Conservation (phyloP, 1,140 invertebrate species). For the Zophobas morio region DNA sequence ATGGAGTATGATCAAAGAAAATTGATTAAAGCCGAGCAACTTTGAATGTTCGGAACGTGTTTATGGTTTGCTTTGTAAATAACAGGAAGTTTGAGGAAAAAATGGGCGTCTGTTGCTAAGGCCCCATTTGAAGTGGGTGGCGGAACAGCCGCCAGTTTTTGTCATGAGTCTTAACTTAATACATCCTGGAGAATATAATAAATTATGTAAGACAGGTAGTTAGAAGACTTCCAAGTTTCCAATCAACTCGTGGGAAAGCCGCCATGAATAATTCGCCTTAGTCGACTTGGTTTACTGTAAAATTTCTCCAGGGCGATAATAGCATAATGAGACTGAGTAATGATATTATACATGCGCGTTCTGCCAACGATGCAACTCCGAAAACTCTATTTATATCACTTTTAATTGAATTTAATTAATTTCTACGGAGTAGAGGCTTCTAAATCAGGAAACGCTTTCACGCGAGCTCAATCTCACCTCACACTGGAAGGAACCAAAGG, state of each 20-base stretch:
- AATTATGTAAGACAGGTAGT: slow-evolving; percentile 49
- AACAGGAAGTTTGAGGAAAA: slow-evolving; percentile 5
- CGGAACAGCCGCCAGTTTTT: slow-evolving; percentile 15
- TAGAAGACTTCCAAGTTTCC: slow-evolving; percentile 48
- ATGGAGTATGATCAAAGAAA: slow-evolving; percentile 43
- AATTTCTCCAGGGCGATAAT: slow-evolving; percentile 46
- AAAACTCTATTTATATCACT: slow-evolving; percentile 42
- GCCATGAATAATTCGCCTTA: slow-evolving; percentile 48
- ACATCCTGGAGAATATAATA: slow-evolving; percentile 44
- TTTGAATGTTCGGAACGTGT: slow-evolving; percentile 38
- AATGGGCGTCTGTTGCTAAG: neutral
- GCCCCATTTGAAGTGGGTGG: slow-evolving; percentile 5
- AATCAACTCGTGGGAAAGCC: slow-evolving; percentile 48
- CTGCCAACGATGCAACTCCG: slow-evolving; percentile 28
- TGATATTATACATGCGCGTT: slow-evolving; percentile 45
- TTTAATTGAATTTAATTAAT: slow-evolving; percentile 47
- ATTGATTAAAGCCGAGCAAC: slow-evolving; percentile 44
- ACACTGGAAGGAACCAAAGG: slow-evolving; percentile 23
- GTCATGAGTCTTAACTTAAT: slow-evolving; percentile 46
- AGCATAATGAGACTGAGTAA: slow-evolving; percentile 46
- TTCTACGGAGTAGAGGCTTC: slow-evolving; percentile 22
- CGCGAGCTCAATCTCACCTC: slow-evolving; percentile 10
- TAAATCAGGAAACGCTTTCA: slow-evolving; percentile 40
- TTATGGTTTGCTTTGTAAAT: slow-evolving; percentile 44
- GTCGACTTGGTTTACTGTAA: slow-evolving; percentile 46